phyloP scores from a whole-genome alignment of 2,113 vertebrate genomes.

The Grallaria varia region DNA sequence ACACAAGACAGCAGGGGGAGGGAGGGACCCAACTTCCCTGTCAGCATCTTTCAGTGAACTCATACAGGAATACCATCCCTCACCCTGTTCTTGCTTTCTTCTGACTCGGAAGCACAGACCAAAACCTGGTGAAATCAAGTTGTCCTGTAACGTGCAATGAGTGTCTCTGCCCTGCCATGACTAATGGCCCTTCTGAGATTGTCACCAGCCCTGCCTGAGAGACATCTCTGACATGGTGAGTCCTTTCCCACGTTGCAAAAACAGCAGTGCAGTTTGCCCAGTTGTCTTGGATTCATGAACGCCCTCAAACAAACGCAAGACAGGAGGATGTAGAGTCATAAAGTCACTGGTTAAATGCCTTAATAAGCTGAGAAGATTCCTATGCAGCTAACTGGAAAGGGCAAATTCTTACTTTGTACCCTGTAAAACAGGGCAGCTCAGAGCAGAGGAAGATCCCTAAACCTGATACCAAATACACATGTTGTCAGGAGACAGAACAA shows the following conservation, averaged over 20 bases:
- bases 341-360: neutral
- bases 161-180: neutral
- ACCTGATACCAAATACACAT: neutral
- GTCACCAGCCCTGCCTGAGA: neutral
- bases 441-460: neutral
- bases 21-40: neutral
- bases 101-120: neutral
- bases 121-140: neutral
- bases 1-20: neutral
- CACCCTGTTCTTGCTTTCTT: neutral
- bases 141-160: neutral
- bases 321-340: neutral
- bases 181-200: neutral
- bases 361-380: neutral
- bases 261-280: fast-evolving
- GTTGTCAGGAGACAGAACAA: neutral
- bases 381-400: neutral
- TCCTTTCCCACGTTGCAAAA: neutral
- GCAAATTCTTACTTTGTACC: neutral
- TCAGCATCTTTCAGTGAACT: neutral
- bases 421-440: neutral
- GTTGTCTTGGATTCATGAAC: neutral
- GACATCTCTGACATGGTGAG: neutral
- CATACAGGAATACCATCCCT: neutral
- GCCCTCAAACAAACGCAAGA: neutral